Evolutionary conservation across 1,140 invertebrate species (phyloP).

Genomic region (Linepithema humile): DNA sequence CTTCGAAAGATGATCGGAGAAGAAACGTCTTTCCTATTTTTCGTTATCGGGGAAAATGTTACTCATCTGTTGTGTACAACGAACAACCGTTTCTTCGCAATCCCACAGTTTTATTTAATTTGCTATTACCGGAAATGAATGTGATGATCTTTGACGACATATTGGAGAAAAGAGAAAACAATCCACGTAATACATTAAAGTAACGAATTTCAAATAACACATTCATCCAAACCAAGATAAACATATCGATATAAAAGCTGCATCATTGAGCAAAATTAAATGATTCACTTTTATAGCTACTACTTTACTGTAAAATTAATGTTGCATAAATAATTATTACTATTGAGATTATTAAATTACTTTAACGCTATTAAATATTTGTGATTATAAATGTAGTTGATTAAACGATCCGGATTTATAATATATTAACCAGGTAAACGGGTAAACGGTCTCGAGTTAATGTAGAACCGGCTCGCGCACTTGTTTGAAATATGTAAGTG

Average conservation of each 20-base stretch:
- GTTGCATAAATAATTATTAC: constrained; percentile 20
- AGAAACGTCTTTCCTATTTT: not conserved
- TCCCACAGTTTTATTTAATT: not conserved
- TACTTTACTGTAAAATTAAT: constrained; percentile 21
- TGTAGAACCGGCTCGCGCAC: not conserved
- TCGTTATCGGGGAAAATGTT: not conserved
- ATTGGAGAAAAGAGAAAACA: not conserved
- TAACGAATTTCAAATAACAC: not conserved
- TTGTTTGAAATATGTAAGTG: constrained; percentile 17
- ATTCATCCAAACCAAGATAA: not conserved
- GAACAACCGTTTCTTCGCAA: constrained; percentile 40
- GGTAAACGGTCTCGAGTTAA: not conserved
- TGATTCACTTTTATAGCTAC: constrained; percentile 44
- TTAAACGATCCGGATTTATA: constrained; percentile 3
- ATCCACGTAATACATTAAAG: not conserved
- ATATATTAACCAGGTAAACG: not conserved
- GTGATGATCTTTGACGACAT: constrained; percentile 1
- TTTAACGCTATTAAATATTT: not conserved
- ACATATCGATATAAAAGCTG: not conserved
- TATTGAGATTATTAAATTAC: too few species aligned
- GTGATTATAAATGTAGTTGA: not conserved
- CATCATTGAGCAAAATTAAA: constrained; percentile 6
- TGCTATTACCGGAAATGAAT: constrained; percentile 27
- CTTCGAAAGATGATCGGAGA: not conserved
- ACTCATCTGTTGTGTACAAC: constrained; percentile 36